Conservation (phyloP, 1,140 invertebrate species). For the Ceratina australensis region DNA sequence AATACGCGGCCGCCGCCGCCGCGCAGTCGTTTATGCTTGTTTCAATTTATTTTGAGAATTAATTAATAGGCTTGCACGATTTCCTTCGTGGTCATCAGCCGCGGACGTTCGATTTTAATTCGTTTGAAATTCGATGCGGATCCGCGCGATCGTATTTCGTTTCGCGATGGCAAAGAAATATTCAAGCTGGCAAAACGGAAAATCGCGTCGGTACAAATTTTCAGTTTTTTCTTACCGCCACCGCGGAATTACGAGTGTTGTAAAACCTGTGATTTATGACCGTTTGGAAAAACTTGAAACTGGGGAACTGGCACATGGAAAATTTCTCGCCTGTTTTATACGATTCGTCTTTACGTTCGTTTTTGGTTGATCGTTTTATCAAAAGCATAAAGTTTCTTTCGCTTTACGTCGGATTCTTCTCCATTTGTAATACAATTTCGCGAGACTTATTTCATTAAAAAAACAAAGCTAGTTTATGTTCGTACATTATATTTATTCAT, state of each 20-base stretch:
- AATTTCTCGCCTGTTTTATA: no score
- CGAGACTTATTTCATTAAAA: no score
- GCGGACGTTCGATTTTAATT: conserved; percentile 16
- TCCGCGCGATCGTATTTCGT: no score
- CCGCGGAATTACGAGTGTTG: neutral
- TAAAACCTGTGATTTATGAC: conserved; percentile 1
- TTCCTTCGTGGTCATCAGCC: conserved; percentile 11
- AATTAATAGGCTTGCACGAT: conserved; percentile 33
- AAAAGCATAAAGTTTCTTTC: no score
- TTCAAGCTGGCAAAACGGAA: no score
- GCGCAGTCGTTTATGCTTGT: conserved; percentile 35
- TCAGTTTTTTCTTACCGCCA: neutral
- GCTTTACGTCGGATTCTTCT: neutral
- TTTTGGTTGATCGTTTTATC: no score
- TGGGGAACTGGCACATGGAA: neutral
- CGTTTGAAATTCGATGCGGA: conserved; percentile 1
- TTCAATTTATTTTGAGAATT: conserved; percentile 44
- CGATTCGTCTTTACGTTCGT: no score
- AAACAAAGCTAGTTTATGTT: no score
- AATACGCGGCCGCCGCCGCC: neutral
- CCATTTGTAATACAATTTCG: neutral
- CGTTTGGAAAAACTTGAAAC: neutral
- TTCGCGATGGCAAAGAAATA: no score
- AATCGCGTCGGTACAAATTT: neutral
- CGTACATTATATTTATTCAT: no score